Percentiles rank a stretch among this genome's conserved stretches.
Conservation (phyloP, 2,888 invertebrate genomes). For the Lepidochitona cinerea region DNA sequence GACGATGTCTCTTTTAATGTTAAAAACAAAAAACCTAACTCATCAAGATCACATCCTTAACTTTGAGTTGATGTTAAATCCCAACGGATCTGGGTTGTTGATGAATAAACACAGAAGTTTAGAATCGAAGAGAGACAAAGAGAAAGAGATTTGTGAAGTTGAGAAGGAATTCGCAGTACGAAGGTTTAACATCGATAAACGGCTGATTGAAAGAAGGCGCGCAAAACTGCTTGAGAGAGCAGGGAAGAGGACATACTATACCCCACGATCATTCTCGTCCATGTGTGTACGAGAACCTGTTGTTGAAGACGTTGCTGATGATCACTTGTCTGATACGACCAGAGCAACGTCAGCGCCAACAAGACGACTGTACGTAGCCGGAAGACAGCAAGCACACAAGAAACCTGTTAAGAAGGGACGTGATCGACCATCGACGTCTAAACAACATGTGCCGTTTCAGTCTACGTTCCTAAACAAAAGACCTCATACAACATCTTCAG, state of each 20-base stretch:
- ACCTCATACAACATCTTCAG: too few species aligned
- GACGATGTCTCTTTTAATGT: constrained; percentile 43
- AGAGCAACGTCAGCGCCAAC: too few species aligned
- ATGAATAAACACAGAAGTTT: constrained; percentile 56
- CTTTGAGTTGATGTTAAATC: constrained; percentile 54
- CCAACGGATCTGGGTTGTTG: constrained; percentile 46
- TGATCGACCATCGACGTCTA: too few species aligned
- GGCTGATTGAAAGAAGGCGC: constrained; percentile 44
- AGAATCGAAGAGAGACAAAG: constrained; percentile 41
- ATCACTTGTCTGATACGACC: too few species aligned
- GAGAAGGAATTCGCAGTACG: constrained; percentile 41
- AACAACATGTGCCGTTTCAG: too few species aligned
- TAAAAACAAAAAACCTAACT: constrained; percentile 47
- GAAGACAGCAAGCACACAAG: too few species aligned
- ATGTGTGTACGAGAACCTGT: too few species aligned
- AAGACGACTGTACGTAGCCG: too few species aligned
- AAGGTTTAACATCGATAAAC: constrained; percentile 39
- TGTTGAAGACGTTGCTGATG: too few species aligned
- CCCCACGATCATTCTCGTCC: too few species aligned
- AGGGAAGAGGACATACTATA: not conserved
- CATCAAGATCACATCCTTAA: constrained; percentile 58
- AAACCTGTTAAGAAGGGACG: too few species aligned
- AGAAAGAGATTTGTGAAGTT: constrained; percentile 39
- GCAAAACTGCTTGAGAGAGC: constrained; percentile 10
- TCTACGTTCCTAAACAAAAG: too few species aligned